Conservation (phyloP, 53 echinoderm and acorn worm genomes). For the Arbacia lixula region DNA sequence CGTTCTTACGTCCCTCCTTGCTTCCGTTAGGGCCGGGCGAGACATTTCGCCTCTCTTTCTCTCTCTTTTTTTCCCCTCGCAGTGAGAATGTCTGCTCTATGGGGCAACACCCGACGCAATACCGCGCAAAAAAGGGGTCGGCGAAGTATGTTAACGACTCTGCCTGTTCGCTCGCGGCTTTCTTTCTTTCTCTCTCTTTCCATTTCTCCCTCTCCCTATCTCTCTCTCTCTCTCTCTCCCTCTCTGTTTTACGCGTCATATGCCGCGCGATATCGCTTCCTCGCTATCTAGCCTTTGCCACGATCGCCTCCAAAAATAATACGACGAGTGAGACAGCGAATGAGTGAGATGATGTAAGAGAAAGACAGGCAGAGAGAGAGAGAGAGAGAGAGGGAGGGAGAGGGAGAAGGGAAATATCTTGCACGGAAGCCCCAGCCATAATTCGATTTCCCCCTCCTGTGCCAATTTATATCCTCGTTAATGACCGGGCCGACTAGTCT, state of each 20-base stretch:
- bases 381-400: not conserved
- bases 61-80: too few species aligned
- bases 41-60: too few species aligned
- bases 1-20: too few species aligned
- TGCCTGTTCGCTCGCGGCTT: not conserved
- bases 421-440: constrained; percentile 40
- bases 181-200: not conserved
- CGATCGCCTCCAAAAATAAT: not conserved
- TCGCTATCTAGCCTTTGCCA: not conserved
- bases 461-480: constrained; percentile 53
- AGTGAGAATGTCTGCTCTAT: constrained; percentile 19
- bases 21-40: too few species aligned
- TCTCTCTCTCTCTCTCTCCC: constrained; percentile 5
- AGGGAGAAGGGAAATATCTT: not conserved
- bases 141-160: constrained; percentile 42
- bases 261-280: not conserved
- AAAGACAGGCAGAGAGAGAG: not conserved
- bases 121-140: constrained; percentile 34
- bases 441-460: constrained; percentile 50
- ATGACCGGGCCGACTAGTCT: constrained; percentile 27
- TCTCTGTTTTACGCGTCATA: constrained; percentile 13
- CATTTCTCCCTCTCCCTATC: not conserved
- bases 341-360: not conserved
- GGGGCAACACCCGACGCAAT: constrained; percentile 10
- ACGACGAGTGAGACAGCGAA: not conserved